Conservation (phyloP, 2,113 vertebrate genomes). For the Quiscalus mexicanus region DNA sequence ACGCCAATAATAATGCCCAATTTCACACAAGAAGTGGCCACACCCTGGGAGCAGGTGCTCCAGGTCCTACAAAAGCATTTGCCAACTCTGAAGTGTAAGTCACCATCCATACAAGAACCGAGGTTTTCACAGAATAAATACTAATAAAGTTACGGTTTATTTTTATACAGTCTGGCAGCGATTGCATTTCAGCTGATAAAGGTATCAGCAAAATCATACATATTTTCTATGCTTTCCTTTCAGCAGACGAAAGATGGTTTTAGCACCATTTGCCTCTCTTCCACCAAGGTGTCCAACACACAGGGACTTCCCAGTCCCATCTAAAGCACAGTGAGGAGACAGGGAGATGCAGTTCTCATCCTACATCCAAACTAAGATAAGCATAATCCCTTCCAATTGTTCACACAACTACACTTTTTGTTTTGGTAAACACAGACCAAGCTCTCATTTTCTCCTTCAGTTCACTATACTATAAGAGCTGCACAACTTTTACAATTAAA, state of each 20-base stretch:
- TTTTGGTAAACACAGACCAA: neutral
- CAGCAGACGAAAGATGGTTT: neutral
- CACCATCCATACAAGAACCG: neutral
- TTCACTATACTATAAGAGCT: neutral
- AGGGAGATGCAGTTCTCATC: neutral
- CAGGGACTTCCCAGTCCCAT: neutral
- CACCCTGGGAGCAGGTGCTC: neutral
- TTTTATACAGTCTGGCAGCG: neutral
- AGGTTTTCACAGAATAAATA: neutral
- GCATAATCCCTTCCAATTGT: neutral
- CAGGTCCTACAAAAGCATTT: neutral
- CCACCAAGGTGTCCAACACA: neutral
- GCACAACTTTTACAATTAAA: neutral
- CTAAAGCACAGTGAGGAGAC: fast-evolving
- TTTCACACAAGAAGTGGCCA: neutral
- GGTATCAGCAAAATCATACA: neutral
- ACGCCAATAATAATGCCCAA: neutral
- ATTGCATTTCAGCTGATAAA: neutral
- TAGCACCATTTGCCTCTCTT: neutral
- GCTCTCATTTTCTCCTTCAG: neutral
- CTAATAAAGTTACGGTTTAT: neutral
- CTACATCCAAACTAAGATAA: neutral
- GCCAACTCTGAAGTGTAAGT: neutral
- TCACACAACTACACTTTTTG: neutral
- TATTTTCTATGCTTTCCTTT: neutral